phyloP scores from a whole-genome alignment of 2,797 vertebrate species.

The Chlorospingus semifuscus region DNA sequence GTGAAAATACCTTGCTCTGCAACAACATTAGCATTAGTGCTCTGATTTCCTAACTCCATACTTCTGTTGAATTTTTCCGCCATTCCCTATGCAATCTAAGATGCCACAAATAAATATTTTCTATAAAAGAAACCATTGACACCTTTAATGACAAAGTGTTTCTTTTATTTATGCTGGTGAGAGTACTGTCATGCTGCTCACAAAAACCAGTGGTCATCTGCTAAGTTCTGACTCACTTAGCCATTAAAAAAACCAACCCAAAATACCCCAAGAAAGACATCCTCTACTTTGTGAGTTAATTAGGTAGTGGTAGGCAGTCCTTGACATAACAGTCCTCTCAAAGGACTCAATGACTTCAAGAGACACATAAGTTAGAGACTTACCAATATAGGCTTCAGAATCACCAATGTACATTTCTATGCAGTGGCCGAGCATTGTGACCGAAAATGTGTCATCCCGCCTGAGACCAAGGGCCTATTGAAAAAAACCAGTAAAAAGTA shows the following conservation, averaged over 20 bases:
- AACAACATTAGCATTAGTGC: background rate
- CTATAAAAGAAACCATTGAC: background rate
- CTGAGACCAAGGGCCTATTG: constrained; percentile 94
- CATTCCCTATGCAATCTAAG: background rate
- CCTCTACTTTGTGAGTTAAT: background rate
- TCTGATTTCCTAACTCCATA: background rate
- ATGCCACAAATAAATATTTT: background rate
- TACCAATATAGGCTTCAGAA: constrained; percentile 97
- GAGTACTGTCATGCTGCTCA: background rate
- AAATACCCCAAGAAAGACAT: background rate
- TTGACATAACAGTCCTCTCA: background rate
- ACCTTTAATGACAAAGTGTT: background rate
- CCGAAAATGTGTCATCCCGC: constrained; percentile 97
- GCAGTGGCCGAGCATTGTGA: constrained; percentile 98
- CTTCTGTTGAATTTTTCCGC: background rate
- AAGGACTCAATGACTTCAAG: background rate
- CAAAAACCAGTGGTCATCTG: background rate
- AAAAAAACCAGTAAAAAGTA: background rate
- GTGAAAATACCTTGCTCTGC: background rate
- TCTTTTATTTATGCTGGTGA: background rate
- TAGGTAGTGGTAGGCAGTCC: background rate
- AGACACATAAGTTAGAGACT: background rate
- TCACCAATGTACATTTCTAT: constrained; percentile 99
- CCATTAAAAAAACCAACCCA: background rate
- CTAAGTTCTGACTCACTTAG: background rate